Evolutionary conservation across 2,888 invertebrate genomes (phyloP), one percentile per base, ranked within the genome.

Genomic region (Volucella inflata): DNA sequence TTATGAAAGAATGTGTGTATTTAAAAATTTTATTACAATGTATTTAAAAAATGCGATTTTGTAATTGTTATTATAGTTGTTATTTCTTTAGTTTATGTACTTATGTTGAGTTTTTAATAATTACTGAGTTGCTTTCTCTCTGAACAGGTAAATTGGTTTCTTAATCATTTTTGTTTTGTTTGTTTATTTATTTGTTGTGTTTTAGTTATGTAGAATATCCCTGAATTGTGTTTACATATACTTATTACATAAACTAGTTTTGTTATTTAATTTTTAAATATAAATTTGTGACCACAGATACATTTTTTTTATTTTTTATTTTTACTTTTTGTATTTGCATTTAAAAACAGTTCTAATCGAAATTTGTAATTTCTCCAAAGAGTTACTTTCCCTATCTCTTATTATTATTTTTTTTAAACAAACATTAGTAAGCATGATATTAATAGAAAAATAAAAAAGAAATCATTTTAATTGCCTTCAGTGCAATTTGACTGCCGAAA

Each of bases 231-330:
- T 83, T 83, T 64, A 36, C 74, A 64, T 67, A 53, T 80, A 80
- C 70, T 68, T 77, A 64, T 67, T 67, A 30, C 30, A 30, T 30
- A 59, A 68, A 75, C 68, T 68, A 79, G 44, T 77, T 55, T 60
- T 57, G n/a, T 55, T 67, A n/a, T 64, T 70, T 78, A 48, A 50
- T 55, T 44, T 71, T 46, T 55, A 50, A 55, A 57, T 72, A 82
- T 68, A 79, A 84, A 79, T 78, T 84, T 85, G 72, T 85, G 81
- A 85, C 85, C 85, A 81, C 81, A 85, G 81, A 85, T 81, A 77
- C 75, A 48, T 70, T 36, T 74, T 68, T 83, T 67, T 60, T 60
- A 57, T 83, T 62, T 60, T 83, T 62, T 60, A 62, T 55, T 81
- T 77, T 65, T 79, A 38, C 40, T 42, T 74, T 44, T 57, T 46